Evolutionary conservation across 2,888 invertebrate genomes (phyloP).

Genomic region (Polia nebulosa): DNA sequence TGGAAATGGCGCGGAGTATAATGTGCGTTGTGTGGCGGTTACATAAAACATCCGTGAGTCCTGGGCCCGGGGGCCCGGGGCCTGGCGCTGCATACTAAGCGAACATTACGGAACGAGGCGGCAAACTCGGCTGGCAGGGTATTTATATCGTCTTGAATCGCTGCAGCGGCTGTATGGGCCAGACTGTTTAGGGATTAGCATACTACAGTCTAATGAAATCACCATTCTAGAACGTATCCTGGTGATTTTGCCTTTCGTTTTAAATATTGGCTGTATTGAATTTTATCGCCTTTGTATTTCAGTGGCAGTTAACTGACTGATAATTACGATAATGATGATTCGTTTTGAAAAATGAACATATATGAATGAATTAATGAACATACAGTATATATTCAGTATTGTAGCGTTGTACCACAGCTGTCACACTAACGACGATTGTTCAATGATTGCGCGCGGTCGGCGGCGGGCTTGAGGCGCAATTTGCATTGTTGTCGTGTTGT

Average conservation of each 20-base stretch:
- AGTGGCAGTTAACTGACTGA: background rate
- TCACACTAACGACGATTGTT: conserved; percentile 22
- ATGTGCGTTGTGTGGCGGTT: conserved; percentile 26
- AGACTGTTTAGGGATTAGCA: background rate
- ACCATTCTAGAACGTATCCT: background rate
- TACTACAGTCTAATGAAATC: background rate
- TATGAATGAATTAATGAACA: no score
- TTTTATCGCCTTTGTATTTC: background rate
- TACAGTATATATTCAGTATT: background rate
- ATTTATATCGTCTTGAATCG: conserved; percentile 12
- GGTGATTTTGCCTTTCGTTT: background rate
- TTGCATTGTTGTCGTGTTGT: background rate
- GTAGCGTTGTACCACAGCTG: background rate
- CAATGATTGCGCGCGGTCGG: background rate
- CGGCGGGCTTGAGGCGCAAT: background rate
- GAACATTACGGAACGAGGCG: conserved; percentile 16
- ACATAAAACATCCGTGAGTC: conserved; percentile 22
- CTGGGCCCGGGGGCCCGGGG: background rate
- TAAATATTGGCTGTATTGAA: background rate
- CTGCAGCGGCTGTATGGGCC: conserved; percentile 4
- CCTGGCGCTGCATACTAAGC: conserved; percentile 44
- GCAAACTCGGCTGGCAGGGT: background rate
- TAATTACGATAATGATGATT: conserved; percentile 3
- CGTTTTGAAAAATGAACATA: conserved; percentile 11
- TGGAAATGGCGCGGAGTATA: conserved; percentile 43